Evolutionary conservation across 23 tunicate species (phyloP), one percentile per base, ranked within the genome.

Genomic region (Trididemnum nubilum): DNA sequence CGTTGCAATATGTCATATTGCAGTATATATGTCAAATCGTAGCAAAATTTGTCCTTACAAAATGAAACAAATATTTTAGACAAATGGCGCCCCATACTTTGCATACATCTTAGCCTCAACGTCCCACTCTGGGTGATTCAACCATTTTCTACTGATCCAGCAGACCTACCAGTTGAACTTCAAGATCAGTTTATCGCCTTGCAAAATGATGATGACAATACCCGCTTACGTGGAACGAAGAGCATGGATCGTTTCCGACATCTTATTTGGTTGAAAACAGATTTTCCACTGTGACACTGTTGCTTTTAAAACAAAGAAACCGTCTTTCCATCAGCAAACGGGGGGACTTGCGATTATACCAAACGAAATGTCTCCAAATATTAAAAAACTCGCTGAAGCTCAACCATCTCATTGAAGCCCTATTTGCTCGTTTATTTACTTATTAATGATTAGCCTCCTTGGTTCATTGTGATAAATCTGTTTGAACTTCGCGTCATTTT

Each of bases 141-240:
- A 61, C 80, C 83, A 63, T 79, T 79, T 79, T 79, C 80, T 79
- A 36, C 83, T 33, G 73, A 79, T 31, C 73, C 73, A 26, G 40
- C 83, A 79, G 83, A 79, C 79, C 38, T 69, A 60, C 22, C 70
- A 79, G 83, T 67, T 67, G 79, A 79, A 79, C 83, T 79, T 79
- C 83, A 79, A 79, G 83, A 79, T 31, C 83, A 79, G 0, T 79
- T 79, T 26, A 79, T 79, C 49, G 80, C 0, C 79, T 67, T 79
- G 83, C 83, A 79, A 79, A 79, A 67, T 67, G 83, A 79, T 63
- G 83, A 79, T 32, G 50, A 79, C 27, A 79, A 79, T 79, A 79
- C 73, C 83, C n/a, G 73, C 83, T 79, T 19, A 61, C 69, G 37
- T 33, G 83, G 83, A 79, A 67, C 79, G 71, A 76, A 76, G 73